Evolutionary conservation across 2,888 invertebrate genomes (phyloP), one percentile per base, ranked within the genome.

Genomic region (Microplitis deprimator): DNA sequence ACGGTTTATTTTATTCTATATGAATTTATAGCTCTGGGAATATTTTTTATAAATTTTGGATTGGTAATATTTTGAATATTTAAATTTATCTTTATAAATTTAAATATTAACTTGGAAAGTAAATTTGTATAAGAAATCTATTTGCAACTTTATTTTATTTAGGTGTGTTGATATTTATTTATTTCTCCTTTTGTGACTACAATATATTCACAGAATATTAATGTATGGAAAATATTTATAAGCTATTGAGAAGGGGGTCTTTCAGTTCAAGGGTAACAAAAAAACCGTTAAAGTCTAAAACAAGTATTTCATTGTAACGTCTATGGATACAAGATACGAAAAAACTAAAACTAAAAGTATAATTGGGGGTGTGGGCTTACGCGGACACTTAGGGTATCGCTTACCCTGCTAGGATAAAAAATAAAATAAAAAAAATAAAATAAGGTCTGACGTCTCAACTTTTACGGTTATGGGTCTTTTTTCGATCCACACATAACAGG

Each of bases 311-410:
- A 13, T 50, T 50, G 50, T 50, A 50, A 50, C 13, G 13, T 13
- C 16, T 3, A 17, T 62, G 62, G 16, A 62, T 7, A 16, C 17
- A 62, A 17, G 65, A 65, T 13, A 29, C 29, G 38, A 29, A 38
- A 65, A 29, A 65, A 29, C 5, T 1, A 10, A 62, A 62, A 20
- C 6, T 13, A 16, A 62, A 17, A 62, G 16, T n/a, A 50, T 50
- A 50, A 50, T 50, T 50, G 38, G 60, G 39, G 59, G 74, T 68
- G 65, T 74, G 38, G 60, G 68, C 68, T 68, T 65, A 65, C 70
- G 76, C 72, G 76, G 80, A 86, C 86, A 87, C 87, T 87, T 86
- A 86, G 81, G 83, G 86, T 87, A 87, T 87, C 87, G 83, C 82
- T 87, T 87, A 86, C 86, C 80, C 84, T 84, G 84, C 83, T 83